A percentile compares a stretch with the other conserved stretches of the same genome.
phyloP scores from a whole-genome alignment of 2,888 invertebrate genomes.

The Leptinotarsa rubiginosa region DNA sequence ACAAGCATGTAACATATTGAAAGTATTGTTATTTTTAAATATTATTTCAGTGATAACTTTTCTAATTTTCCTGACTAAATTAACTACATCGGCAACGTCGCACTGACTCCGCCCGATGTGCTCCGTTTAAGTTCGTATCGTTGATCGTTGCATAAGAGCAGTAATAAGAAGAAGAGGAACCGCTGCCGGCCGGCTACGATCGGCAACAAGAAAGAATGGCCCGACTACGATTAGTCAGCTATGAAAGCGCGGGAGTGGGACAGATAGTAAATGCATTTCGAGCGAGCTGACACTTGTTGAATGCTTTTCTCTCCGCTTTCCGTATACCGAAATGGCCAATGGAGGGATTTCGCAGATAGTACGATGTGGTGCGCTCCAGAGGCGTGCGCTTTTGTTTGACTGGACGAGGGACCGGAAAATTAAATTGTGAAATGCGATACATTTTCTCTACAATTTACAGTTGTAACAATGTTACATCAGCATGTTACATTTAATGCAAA shows the following conservation, averaged over 20 bases:
- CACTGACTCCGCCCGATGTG: conserved; percentile 35
- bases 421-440: neutral
- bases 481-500: too few relatives aligned
- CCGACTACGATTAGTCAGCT: conserved; percentile 41
- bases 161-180: conserved; percentile 42
- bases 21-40: too few relatives aligned
- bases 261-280: conserved; percentile 39
- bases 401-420: neutral
- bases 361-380: conserved; percentile 42
- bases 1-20: too few relatives aligned
- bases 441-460: neutral
- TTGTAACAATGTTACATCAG: too few relatives aligned
- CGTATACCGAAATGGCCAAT: conserved; percentile 44
- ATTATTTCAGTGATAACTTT: neutral
- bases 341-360: conserved; percentile 45
- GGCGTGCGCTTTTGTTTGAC: conserved; percentile 15
- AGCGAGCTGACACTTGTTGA: conserved; percentile 45
- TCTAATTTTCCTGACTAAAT: conserved; percentile 49
- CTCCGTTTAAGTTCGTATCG: conserved; percentile 40
- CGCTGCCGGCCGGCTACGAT: conserved; percentile 20
- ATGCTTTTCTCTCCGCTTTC: conserved; percentile 33
- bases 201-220: conserved; percentile 22
- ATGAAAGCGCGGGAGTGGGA: conserved; percentile 30
- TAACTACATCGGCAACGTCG: conserved; percentile 27
- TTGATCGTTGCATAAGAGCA: conserved; percentile 46